Evolutionary conservation across 2,888 invertebrate genomes (phyloP).

Genomic region (Ophonus ardosiacus): DNA sequence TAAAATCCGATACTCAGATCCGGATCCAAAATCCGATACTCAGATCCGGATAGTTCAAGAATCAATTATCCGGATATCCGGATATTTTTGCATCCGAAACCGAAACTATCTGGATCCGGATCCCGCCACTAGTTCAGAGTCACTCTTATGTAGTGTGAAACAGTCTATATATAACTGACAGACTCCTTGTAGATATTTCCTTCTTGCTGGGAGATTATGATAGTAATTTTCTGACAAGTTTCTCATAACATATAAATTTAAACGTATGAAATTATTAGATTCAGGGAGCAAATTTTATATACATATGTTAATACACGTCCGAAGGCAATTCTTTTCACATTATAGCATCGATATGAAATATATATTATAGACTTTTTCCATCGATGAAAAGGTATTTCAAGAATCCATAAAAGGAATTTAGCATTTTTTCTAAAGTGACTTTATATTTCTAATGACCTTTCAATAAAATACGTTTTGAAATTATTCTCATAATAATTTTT

Average conservation of each 20-base stretch:
- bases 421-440: background rate
- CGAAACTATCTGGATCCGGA: too few species aligned
- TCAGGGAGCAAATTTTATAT: conserved; percentile 19
- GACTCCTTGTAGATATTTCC: background rate
- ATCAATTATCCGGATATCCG: too few species aligned
- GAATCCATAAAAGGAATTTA: background rate
- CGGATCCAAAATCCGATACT: too few species aligned
- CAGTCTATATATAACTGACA: background rate
- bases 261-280: conserved; percentile 2
- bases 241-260: conserved; percentile 41
- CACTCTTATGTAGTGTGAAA: background rate
- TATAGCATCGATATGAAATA: background rate
- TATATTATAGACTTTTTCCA: background rate
- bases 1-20: too few species aligned
- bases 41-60: too few species aligned
- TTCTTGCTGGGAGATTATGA: conserved; percentile 8
- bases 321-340: background rate
- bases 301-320: conserved; percentile 29
- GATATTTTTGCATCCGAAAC: too few species aligned
- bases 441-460: background rate
- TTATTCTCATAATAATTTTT: conserved; percentile 14
- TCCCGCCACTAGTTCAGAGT: too few species aligned
- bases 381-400: background rate
- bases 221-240: conserved; percentile 30
- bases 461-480: background rate